Base-by-base conservation (phyloP, 2,113 vertebrate species). In the Prietella phreatophila region DNA sequence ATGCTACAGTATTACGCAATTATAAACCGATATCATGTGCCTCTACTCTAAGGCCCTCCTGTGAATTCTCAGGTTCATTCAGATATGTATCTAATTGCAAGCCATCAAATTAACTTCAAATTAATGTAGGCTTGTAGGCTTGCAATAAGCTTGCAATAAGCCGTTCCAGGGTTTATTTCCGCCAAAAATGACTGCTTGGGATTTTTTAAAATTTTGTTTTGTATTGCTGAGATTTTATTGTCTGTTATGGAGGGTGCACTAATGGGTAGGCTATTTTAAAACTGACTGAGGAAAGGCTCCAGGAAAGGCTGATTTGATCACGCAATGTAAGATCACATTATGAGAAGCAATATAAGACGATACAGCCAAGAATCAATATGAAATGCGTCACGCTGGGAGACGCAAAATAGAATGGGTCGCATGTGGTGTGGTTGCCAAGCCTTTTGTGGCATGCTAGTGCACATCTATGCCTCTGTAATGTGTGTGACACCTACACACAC, bases 241-340 rank as follows among this genome's bases (percentile, higher is more conserved):
- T 86, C 42, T 80, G 81, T 79, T 61, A 50, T 81, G 50, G 22
- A 63, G 27, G 65, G 86, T 81, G 22, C 78, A 55, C 63, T 75
- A 83, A 82, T 82, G 63, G 86, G 63, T 22, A 73, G 56, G 86
- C 67, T 73, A 61, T 82, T 86, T 73, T 47, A 75, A 87, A 83
- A 81, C 17, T 13, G 78, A 60, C 86, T n/a, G 61, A 87, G 50
- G 47, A 50, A 50, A 58, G 55, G n/a, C 86, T 83, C 47, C 81
- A 83, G 67, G 81, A 75, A 82, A 39, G 42, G 17, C 80, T 87
- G 63, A 83, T 61, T 71, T 61, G 80, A 87, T 87, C 80, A 33
- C 30, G 10, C 25, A 69, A 71, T 71, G 22, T 84, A 69, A 55
- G 61, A 84, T 84, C 83, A 33, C 47, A 84, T 84, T 84, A 84